A percentile compares a stretch with the other conserved stretches of the same genome.
These are phyloP conservation scores for Pecten maximus DNA, from an alignment of 2,888 invertebrate genomes.

Conservation along the genomic window DNA sequence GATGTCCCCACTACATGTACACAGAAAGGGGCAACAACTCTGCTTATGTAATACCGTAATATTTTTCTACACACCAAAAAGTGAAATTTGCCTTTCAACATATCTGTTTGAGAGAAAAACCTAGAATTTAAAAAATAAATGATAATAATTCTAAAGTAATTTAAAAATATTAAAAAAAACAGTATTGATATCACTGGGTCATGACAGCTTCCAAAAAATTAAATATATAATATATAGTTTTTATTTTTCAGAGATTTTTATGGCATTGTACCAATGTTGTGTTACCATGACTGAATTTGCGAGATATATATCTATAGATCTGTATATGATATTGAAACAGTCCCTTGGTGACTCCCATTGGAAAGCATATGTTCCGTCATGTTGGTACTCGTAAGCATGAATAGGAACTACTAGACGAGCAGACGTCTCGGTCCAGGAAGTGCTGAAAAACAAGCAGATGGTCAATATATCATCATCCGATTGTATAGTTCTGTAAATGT, in stretches of 20 bases:
- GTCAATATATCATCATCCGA: background rate
- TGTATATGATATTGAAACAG: background rate
- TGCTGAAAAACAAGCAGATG: background rate
- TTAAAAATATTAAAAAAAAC: too few species aligned
- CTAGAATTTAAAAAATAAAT: background rate
- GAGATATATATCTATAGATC: background rate
- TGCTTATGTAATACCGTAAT: background rate
- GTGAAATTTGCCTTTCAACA: background rate
- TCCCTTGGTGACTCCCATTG: background rate
- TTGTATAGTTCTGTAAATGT: background rate
- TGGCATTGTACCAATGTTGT: background rate
- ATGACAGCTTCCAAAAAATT: too few species aligned
- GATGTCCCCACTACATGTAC: too few species aligned
- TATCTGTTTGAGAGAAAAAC: too few species aligned
- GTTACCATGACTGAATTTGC: background rate
- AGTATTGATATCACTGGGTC: too few species aligned
- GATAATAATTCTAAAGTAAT: too few species aligned
- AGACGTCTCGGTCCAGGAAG: background rate
- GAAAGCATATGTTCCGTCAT: background rate
- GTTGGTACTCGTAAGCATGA: background rate
- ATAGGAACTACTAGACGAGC: background rate
- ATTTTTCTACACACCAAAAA: background rate
- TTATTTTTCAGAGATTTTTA: background rate
- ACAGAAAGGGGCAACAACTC: background rate
- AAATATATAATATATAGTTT: too few species aligned